These are phyloP conservation scores for Rhinoderma darwinii DNA, from an alignment of 2,113 vertebrate species.

Conservation along the genomic window DNA sequence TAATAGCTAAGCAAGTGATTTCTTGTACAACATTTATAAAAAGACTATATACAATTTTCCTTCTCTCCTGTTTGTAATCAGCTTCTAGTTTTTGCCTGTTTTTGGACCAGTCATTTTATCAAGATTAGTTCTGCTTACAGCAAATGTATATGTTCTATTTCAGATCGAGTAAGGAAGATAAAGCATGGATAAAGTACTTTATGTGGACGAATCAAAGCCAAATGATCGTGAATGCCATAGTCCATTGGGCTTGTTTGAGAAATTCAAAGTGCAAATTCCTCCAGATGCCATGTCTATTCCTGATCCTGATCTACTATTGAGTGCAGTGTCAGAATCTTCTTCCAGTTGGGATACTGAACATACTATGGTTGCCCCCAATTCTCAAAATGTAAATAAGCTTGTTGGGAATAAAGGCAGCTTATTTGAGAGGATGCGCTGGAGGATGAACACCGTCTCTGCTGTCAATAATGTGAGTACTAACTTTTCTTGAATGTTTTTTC, in stretches of 20 bases:
- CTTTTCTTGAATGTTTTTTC: neutral
- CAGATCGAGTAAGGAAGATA: neutral
- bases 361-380: neutral
- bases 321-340: neutral
- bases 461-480: neutral
- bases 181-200: neutral
- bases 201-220: neutral
- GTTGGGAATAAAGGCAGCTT: neutral
- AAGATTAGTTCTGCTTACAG: neutral
- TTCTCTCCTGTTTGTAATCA: too few relatives aligned
- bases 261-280: constrained; percentile 10
- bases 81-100: too few relatives aligned
- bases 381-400: neutral
- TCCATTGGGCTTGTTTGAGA: constrained; percentile 45
- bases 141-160: neutral
- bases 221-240: neutral
- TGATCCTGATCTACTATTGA: neutral
- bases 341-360: neutral
- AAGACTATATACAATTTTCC: too few relatives aligned
- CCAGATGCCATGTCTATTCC: neutral
- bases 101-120: too few relatives aligned
- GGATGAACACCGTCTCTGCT: neutral
- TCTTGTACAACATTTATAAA: too few relatives aligned
- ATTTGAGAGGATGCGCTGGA: neutral
- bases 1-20: neutral